These are phyloP conservation scores for Caretta caretta DNA, from an alignment of 2,113 vertebrate species.

Conservation along the genomic window DNA sequence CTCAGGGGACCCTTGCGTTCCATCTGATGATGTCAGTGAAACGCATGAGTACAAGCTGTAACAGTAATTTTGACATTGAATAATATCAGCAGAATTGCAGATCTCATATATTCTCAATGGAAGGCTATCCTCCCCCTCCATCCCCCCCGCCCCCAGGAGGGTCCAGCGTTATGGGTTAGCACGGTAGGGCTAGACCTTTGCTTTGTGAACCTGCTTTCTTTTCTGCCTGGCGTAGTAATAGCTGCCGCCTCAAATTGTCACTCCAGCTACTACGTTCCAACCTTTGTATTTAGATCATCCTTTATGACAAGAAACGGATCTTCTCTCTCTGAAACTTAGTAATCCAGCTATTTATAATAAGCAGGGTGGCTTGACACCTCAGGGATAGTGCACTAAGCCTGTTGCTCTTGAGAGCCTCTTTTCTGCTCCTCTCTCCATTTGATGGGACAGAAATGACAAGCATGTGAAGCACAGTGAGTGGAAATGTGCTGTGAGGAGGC, in stretches of 20 bases:
- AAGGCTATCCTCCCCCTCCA: not conserved
- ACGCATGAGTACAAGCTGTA: not conserved
- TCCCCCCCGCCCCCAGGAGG: not conserved
- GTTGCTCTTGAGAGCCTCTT: slow-evolving; percentile 73
- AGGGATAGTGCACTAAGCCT: slow-evolving; percentile 73
- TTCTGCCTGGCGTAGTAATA: slow-evolving; percentile 26
- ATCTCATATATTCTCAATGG: not conserved
- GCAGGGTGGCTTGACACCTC: slow-evolving; percentile 67
- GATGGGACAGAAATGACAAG: slow-evolving; percentile 71
- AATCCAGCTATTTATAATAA: slow-evolving; percentile 63
- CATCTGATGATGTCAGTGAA: not conserved
- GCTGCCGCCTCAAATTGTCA: not conserved
- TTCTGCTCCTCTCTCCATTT: slow-evolving; percentile 73
- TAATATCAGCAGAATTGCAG: not conserved
- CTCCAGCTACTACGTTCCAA: slow-evolving; percentile 37
- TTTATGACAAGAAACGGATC: slow-evolving; percentile 48
- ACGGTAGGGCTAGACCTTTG: not conserved
- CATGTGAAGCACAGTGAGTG: slow-evolving; percentile 65
- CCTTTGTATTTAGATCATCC: slow-evolving; percentile 19
- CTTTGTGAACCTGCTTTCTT: slow-evolving; percentile 26
- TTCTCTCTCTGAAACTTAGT: slow-evolving; percentile 58
- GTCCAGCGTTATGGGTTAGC: not conserved
- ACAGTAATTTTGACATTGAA: not conserved
- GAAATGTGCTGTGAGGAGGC: slow-evolving; percentile 66
- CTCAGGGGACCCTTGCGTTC: not conserved